Evolutionary conservation across 2,797 vertebrate genomes (phyloP), one percentile per base, ranked within the genome.

Genomic region (Pseudomugil gertrudae): DNA sequence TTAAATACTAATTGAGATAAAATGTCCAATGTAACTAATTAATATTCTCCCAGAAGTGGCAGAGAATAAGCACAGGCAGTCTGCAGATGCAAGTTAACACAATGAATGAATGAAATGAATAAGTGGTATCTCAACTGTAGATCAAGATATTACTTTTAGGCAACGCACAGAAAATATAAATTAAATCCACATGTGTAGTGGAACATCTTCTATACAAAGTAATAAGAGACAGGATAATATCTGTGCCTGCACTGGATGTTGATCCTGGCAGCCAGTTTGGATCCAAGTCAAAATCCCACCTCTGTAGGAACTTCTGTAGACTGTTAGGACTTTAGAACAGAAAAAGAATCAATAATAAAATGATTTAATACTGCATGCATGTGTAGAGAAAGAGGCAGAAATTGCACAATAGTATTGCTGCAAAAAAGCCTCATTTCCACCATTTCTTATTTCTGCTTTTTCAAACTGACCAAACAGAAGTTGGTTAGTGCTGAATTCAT

Each of bases 231-330:
- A 6, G 7, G 56, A 50, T 45, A 40, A 66, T 57, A 65, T 79
- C 60, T 66, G 48, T 57, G 40, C 26, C 58, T 64, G 57, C 21
- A 30, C 55, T 72, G 76, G 60, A 63, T 80, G 62, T 80, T 75
- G 75, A 66, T 75, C 11, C 61, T 79, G 76, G 71, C 69, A 79
- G 67, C 45, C 26, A 26, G 51, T 36, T 36, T 6, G 21, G 75
- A 58, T 24, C 15, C 1, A 51, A 26, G 57, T 74, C 52, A 40
- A 69, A 53, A 63, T 63, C 21, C 14, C 0, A 0, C 26, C 27
- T 64, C 15, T 54, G 43, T 36, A 64, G 40, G 57, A 51, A 59
- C 48, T 86, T 60, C 13, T 26, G 45, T 63, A 59, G 29, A 60
- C 9, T 60, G n/a, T 57, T 59, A 59, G 69, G 2, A 14, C 26